phyloP scores from a whole-genome alignment of 1,140 invertebrate species.

The Catajapyx aquilonaris region DNA sequence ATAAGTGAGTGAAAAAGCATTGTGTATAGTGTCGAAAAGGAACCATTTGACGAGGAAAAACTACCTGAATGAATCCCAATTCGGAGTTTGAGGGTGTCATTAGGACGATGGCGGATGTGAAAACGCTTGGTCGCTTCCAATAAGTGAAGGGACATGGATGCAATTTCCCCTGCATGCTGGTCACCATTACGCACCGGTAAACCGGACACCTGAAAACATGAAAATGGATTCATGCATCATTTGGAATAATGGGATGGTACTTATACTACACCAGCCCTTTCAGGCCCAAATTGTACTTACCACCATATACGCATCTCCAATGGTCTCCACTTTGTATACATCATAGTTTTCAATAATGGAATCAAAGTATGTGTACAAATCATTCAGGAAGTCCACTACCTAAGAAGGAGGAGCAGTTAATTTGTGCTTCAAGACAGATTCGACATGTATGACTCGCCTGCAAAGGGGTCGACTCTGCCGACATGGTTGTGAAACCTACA shows the following conservation, averaged over 20 bases:
- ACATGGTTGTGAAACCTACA: conserved; percentile 77
- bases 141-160: conserved; percentile 74
- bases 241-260: too few species aligned
- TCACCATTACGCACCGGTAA: conserved; percentile 56
- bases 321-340: conserved; percentile 85
- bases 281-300: conserved; percentile 26
- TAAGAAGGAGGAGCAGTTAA: conserved; percentile 20
- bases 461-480: conserved; percentile 67
- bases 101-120: conserved; percentile 63
- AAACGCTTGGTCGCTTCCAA: conserved; percentile 64
- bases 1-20: not conserved
- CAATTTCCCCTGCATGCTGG: conserved; percentile 76
- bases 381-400: conserved; percentile 78
- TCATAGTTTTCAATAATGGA: conserved; percentile 78
- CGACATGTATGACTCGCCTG: conserved; percentile 32
- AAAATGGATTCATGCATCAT: too few species aligned
- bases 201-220: conserved; percentile 40
- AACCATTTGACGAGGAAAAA: not conserved
- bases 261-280: too few species aligned
- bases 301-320: conserved; percentile 79
- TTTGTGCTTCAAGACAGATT: not conserved
- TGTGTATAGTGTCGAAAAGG: not conserved
- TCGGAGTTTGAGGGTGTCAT: conserved; percentile 60
- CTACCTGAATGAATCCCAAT: conserved; percentile 81
- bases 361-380: conserved; percentile 83